Conservation (phyloP, 1,140 invertebrate genomes). For the Caerostris extrusa region DNA sequence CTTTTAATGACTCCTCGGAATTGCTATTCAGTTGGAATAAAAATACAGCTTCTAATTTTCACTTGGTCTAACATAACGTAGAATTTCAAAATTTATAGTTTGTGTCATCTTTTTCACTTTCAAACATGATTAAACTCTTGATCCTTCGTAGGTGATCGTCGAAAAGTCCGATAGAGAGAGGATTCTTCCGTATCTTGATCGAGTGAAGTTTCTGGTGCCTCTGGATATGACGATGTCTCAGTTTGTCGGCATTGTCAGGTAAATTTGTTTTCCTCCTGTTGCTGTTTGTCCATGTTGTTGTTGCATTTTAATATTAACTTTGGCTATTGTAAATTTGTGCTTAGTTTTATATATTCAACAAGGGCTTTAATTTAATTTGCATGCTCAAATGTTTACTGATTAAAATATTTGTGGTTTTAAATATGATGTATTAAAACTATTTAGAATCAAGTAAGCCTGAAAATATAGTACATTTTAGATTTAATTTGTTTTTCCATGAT, state of each 20-base stretch:
- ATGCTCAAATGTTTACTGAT: no score
- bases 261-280: background rate
- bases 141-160: conserved; percentile 82
- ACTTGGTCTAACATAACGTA: background rate
- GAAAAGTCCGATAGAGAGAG: conserved; percentile 82
- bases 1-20: background rate
- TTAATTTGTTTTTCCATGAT: no score
- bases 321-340: no score
- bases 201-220: conserved; percentile 83
- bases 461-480: no score
- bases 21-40: background rate
- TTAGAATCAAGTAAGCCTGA: no score
- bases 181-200: conserved; percentile 82
- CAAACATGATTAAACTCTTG: background rate
- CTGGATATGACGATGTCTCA: conserved; percentile 83
- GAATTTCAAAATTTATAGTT: background rate
- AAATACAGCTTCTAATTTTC: background rate
- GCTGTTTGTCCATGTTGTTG: background rate
- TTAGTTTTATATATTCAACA: no score
- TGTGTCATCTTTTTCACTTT: background rate
- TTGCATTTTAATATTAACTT: background rate
- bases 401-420: no score
- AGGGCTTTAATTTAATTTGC: no score
- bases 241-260: conserved; percentile 84
- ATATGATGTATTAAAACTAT: no score